Evolutionary conservation across 64 coral and sea anemone species (phyloP).

Genomic region (Stichodactyla mertensii): DNA sequence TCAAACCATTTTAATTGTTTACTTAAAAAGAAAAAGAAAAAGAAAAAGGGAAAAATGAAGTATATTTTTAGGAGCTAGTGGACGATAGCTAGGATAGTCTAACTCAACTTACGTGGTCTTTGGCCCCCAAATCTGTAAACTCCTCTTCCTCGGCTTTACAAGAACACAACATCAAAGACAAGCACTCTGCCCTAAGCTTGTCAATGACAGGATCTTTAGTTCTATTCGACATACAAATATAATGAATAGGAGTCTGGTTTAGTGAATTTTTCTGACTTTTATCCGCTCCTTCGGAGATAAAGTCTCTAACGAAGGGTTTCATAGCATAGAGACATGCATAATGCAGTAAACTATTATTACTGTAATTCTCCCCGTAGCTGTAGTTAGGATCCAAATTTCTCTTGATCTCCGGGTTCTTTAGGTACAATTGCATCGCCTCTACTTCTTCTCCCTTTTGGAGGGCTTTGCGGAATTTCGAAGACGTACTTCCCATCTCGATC

Average conservation of each 20-base stretch:
- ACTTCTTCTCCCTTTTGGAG: constrained; percentile 97
- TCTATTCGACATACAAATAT: constrained; percentile 46
- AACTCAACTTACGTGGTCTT: constrained; percentile 13
- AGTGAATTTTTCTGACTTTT: constrained; percentile 45
- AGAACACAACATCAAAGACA: constrained; percentile 55
- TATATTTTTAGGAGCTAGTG: background rate
- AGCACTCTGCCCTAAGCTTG: constrained; percentile 67
- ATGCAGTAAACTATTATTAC: constrained; percentile 75
- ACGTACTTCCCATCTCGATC: constrained; percentile 65
- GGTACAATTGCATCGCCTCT: constrained; percentile 91
- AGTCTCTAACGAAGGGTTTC: constrained; percentile 81
- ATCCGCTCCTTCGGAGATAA: constrained; percentile 78
- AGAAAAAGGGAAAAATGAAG: background rate
- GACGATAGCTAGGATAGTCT: background rate
- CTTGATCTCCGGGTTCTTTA: constrained; percentile 86
- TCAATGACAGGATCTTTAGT: constrained; percentile 49
- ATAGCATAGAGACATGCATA: constrained; percentile 75
- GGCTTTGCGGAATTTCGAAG: constrained; percentile 92
- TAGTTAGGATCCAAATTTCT: constrained; percentile 77
- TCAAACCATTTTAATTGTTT: background rate
- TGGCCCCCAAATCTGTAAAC: constrained; percentile 28
- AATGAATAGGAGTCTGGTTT: constrained; percentile 76
- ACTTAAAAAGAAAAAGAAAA: background rate
- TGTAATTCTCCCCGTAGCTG: constrained; percentile 74
- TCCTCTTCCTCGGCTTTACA: constrained; percentile 41